Conservation (phyloP, 2,888 invertebrate genomes). For the Liopterus haemorrhoidalis region DNA sequence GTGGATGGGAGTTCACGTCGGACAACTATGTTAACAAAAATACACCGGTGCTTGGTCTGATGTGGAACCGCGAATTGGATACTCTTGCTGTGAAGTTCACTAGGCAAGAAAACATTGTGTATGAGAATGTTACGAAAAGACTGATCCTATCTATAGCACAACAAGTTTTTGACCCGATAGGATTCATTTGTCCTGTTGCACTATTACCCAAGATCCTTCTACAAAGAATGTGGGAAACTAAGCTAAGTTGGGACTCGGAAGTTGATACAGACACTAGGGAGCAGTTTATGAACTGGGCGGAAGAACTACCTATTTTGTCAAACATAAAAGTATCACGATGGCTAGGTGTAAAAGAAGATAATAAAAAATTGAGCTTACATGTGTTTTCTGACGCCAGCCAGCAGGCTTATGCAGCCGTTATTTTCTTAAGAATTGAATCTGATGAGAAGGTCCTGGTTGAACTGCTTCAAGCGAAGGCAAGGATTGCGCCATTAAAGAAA, state of each 20-base stretch:
- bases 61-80: neutral
- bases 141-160: constrained; percentile 22
- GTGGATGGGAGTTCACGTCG: constrained; percentile 3
- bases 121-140: constrained; percentile 1
- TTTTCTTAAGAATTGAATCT: constrained; percentile 1
- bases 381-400: constrained; percentile 5
- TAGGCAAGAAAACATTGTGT: constrained; percentile 2
- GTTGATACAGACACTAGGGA: constrained; percentile 19
- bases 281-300: constrained; percentile 25
- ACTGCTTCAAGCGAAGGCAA: constrained; percentile 32
- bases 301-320: constrained; percentile 1
- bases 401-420: constrained; percentile 5
- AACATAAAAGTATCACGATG: constrained; percentile 3
- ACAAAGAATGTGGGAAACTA: constrained; percentile 25
- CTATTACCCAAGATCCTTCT: constrained; percentile 30
- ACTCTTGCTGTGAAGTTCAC: constrained; percentile 3
- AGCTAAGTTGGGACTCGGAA: constrained; percentile 15
- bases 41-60: constrained; percentile 2
- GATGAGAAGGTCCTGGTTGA: constrained; percentile 27
- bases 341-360: neutral
- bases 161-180: constrained; percentile 30
- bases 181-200: constrained; percentile 27
- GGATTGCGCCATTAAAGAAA: constrained; percentile 34
- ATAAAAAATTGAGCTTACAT: neutral
- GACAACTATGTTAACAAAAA: neutral